phyloP scores from a whole-genome alignment of 2,797 vertebrate genomes.

The Gambusia yucatana region DNA sequence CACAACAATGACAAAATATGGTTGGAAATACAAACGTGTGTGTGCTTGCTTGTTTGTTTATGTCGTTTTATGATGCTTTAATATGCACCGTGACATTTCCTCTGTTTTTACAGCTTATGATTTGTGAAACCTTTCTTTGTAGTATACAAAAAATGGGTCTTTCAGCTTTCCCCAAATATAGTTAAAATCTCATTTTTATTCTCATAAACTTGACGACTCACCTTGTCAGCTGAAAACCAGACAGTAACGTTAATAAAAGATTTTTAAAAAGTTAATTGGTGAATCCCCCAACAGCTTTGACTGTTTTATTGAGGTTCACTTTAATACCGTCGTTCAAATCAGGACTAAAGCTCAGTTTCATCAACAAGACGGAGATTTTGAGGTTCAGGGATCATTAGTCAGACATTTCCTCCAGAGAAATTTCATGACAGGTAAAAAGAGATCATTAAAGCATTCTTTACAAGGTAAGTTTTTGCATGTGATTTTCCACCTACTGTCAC shows the following conservation, averaged over 20 bases:
- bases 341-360: neutral
- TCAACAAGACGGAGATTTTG: neutral
- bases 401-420: neutral
- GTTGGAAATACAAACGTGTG: too few relatives aligned
- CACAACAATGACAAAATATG: neutral
- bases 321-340: neutral
- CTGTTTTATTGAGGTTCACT: neutral
- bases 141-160: neutral
- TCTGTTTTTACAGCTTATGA: neutral
- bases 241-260: too few relatives aligned
- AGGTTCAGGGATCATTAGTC: neutral
- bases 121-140: neutral
- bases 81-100: neutral
- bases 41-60: too few relatives aligned
- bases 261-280: neutral
- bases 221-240: neutral
- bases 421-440: neutral
- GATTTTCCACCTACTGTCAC: neutral
- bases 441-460: neutral
- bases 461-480: neutral
- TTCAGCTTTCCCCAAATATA: neutral
- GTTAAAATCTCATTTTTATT: too few relatives aligned
- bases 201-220: too few relatives aligned
- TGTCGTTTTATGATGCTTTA: neutral
- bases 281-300: neutral